Conservation (phyloP, 1,140 invertebrate genomes). For the Galleria mellonella region DNA sequence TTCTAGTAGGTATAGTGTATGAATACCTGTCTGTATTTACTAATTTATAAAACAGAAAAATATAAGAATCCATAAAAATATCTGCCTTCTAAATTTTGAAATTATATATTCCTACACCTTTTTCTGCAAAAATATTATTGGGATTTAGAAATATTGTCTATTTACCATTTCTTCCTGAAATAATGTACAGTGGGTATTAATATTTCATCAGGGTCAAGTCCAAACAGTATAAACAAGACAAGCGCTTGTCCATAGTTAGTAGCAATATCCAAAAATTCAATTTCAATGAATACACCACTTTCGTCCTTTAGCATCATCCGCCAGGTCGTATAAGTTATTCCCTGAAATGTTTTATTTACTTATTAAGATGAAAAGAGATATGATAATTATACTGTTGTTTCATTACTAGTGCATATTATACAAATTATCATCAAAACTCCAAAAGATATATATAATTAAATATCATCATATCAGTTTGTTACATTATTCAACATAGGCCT, state of each 20-base stretch:
- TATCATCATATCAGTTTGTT: too few relatives aligned
- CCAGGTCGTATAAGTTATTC: conserved; percentile 90
- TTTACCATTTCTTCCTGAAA: conserved; percentile 75
- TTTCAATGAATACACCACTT: conserved; percentile 92
- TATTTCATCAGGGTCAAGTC: conserved; percentile 84
- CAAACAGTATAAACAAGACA: conserved; percentile 90
- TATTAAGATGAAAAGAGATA: too few relatives aligned
- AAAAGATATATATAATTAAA: too few relatives aligned
- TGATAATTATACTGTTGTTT: too few relatives aligned
- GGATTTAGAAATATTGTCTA: not conserved
- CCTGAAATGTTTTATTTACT: conserved; percentile 69
- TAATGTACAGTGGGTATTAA: conserved; percentile 79
- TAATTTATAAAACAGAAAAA: too few relatives aligned
- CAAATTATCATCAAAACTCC: too few relatives aligned
- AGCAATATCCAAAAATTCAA: conserved; percentile 92
- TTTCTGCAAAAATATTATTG: too few relatives aligned
- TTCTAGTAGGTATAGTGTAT: too few relatives aligned
- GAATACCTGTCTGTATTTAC: too few relatives aligned
- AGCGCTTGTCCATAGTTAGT: conserved; percentile 92
- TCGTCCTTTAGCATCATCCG: conserved; percentile 89
- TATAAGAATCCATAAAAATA: not conserved
- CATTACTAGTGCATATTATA: too few relatives aligned
- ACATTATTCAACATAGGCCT: too few relatives aligned
- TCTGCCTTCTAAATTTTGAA: not conserved
- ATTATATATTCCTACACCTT: too few relatives aligned